Base-by-base conservation (phyloP, 2,113 vertebrate genomes). In the Microcebus ravelobensis region DNA sequence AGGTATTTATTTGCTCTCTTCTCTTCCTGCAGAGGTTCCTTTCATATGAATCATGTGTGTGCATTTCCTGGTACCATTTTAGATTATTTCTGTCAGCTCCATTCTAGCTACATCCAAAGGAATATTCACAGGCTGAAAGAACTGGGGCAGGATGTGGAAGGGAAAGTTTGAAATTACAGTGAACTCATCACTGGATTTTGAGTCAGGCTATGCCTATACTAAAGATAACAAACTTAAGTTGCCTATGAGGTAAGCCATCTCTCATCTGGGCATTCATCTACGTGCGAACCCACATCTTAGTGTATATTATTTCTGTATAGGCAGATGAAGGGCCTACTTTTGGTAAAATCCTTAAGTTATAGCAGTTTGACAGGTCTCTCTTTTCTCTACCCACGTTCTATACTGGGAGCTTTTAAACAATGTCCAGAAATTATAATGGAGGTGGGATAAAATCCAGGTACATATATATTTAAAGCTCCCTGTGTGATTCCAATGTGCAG, bases 1-100 rank as follows among this genome's bases (percentile, higher is more conserved):
- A 87, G 45, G 15, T 55, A 80, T n/a, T 85, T 93, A 84, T 59
- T 84, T 73, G 34, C 36, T 94, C 6, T 90, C 31, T 88, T 90
- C 57, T 42, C 23, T 87, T 7, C 25, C 21, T n/a, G 3, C 57
- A 48, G 52, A 94, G 84, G 70, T 9, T 81, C 1, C 34, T 70
- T 94, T 93, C 20, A 52, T 48, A 55, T 2, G 39, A 91, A 79
- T 89, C 83, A 68, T 39, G 11, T 5, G 7, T 65, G 13, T 87
- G 29, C 9, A 65, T 80, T 42, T 87, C 59, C 7, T 91, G 27
- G 34, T 70, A 39, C 14, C 13, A 63, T 87, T 94, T 96, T 45
- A 48, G 45, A 89, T 89, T 80, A 25, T 73, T 94, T 21, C 31
- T 87, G 59, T 65, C 80, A 70, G 23, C 20, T 67, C 2, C 25